Evolutionary conservation across 2,113 vertebrate genomes (phyloP), one percentile per base, ranked within the genome.

Genomic region (Passer domesticus): DNA sequence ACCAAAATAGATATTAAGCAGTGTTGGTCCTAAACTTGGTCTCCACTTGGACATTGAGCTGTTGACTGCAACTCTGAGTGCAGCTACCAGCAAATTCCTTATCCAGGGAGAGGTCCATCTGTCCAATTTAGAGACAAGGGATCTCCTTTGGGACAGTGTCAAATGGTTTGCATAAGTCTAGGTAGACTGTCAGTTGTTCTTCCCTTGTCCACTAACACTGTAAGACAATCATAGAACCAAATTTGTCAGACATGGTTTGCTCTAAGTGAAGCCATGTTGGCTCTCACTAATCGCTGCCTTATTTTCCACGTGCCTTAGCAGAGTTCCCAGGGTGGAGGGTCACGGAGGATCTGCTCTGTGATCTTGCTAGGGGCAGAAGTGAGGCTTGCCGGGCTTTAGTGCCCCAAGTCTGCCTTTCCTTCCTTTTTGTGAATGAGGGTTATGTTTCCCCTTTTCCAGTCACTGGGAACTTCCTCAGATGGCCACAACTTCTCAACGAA

Each of bases 401-500:
- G 23, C 15, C 28, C 16, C 17, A 53, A 52, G n/a, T 68, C 47
- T 68, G 43, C 39, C 41, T 53, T 83, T 68, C 52, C 19, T 73
- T 19, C 13, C 6, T 24, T 60, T 60, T 62, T 46, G 22, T 41
- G 60, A 83, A 27, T 35, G 24, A 7, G 6, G 17, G 4, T 68
- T 68, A 31, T 50, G 20, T 53, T 68, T 82, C 23, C 39, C 28
- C 20, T 75, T 75, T 82, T 35, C 21, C 6, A 53, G 17, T 35
- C 24, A 7, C 24, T 62, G 70, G 30, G 41, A 76, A 15, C 9
- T 53, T 89, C 21, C 11, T 81, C 39, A 41, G 39, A 6, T 68
- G 55, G 14, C n/a, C 9, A 11, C 0, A 0, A 35, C 10, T 30
- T 62, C n/a, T 60, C 11, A 22, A 3, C 41, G 78, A 62, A 46